These are phyloP conservation scores for Coleophora deauratella DNA, from an alignment of 2,888 invertebrate genomes.

Conservation along the genomic window DNA sequence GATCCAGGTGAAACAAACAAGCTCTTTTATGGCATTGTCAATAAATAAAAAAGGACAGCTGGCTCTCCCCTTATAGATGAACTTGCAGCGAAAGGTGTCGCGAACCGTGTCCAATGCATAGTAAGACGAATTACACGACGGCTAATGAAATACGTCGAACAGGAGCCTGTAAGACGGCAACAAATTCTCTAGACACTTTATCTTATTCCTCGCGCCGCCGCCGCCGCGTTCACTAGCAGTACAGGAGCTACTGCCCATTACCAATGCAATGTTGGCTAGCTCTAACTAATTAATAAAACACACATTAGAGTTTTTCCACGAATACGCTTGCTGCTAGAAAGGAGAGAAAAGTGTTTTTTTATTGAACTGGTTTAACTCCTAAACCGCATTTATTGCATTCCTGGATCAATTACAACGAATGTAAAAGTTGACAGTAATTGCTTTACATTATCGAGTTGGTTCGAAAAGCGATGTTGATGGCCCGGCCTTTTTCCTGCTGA, in stretches of 20 bases:
- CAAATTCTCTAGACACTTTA: conserved; percentile 30
- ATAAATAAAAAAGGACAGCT: conserved; percentile 37
- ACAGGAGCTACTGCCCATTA: conserved; percentile 16
- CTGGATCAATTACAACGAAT: conserved; percentile 32
- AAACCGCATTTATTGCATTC: conserved; percentile 32
- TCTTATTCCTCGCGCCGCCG: conserved; percentile 18
- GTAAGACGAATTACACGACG: conserved; percentile 25
- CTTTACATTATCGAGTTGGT: conserved; percentile 19
- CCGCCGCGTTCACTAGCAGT: conserved; percentile 23
- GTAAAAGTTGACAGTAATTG: conserved; percentile 38
- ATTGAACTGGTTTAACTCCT: conserved; percentile 25
- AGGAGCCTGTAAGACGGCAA: conserved; percentile 27
- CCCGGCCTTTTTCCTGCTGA: conserved; percentile 16
- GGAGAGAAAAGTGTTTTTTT: conserved; percentile 44
- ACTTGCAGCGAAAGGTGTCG: conserved; percentile 40
- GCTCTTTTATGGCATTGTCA: conserved; percentile 30
- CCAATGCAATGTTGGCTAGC: conserved; percentile 17
- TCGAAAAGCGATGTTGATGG: conserved; percentile 3
- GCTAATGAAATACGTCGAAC: conserved; percentile 29
- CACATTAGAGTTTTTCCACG: conserved; percentile 45
- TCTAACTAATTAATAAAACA: conserved; percentile 52
- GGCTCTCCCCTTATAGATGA: conserved; percentile 35
- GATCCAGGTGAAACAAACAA: conserved; percentile 23
- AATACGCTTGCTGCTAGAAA: conserved; percentile 36
- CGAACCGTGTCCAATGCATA: conserved; percentile 23